These are phyloP conservation scores for Cryptoblepharus egeriae DNA, from an alignment of 2,797 vertebrate genomes.

Conservation along the genomic window DNA sequence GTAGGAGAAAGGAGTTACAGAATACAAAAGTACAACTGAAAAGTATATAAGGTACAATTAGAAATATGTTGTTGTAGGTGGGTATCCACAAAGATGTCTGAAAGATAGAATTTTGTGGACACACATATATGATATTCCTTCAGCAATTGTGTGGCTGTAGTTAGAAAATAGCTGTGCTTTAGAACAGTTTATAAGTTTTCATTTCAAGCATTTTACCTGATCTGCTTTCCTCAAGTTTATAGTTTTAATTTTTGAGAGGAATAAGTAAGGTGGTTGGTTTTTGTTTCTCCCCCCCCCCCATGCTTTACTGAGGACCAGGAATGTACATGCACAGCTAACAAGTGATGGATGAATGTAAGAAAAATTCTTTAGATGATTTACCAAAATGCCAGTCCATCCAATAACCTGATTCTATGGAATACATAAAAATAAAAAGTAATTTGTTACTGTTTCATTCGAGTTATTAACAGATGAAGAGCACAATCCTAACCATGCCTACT, in stretches of 20 bases:
- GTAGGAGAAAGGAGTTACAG: constrained; percentile 76
- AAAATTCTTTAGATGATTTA: neutral
- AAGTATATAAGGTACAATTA: constrained; percentile 47
- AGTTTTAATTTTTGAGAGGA: constrained; percentile 13
- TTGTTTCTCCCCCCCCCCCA: neutral
- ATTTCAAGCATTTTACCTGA: constrained; percentile 3
- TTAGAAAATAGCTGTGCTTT: constrained; percentile 1
- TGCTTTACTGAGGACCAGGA: neutral
- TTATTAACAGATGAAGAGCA: neutral
- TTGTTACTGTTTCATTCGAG: neutral
- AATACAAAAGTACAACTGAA: constrained; percentile 56
- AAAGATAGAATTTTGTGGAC: constrained; percentile 28
- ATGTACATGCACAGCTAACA: neutral
- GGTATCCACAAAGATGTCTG: constrained; percentile 32
- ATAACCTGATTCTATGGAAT: neutral
- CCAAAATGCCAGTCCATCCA: neutral
- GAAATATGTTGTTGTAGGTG: constrained; percentile 13
- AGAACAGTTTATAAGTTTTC: neutral
- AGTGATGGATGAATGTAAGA: neutral
- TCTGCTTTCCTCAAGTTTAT: neutral
- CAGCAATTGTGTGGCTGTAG: neutral
- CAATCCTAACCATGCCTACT: no score
- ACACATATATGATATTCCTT: constrained; percentile 30
- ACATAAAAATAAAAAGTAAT: no score
- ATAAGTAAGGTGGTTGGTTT: neutral